Conservation (phyloP, 2,888 invertebrate genomes). For the Anaspis maculata region DNA sequence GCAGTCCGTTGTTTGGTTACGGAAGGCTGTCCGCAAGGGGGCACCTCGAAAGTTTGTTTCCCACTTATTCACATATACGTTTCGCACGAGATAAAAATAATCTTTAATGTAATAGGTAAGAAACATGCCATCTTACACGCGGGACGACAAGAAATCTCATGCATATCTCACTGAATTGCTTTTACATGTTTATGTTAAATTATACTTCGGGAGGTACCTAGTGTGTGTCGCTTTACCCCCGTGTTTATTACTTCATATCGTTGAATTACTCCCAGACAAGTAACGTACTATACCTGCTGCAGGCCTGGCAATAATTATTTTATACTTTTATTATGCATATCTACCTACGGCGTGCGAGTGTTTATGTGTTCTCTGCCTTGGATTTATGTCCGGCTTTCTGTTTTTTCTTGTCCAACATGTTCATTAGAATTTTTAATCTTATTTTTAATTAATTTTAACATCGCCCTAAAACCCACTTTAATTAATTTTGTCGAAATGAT, state of each 20-base stretch:
- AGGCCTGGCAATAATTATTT: not conserved
- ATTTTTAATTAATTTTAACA: no score
- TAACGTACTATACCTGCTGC: not conserved
- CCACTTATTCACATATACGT: conserved; percentile 30
- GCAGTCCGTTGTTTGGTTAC: not conserved
- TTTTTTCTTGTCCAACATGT: no score
- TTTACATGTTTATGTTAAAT: conserved; percentile 10
- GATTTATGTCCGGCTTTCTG: no score
- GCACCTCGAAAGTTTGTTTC: conserved; percentile 28
- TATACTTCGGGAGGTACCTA: conserved; percentile 2
- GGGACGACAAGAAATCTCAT: conserved; percentile 28
- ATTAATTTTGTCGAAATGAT: no score
- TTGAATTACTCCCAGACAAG: not conserved
- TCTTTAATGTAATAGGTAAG: conserved; percentile 36
- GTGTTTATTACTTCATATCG: not conserved
- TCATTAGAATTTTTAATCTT: no score
- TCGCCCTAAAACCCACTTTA: no score
- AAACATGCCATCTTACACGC: conserved; percentile 34
- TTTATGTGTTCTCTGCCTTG: no score
- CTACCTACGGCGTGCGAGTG: not conserved
- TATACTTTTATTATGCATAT: not conserved
- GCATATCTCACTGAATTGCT: conserved; percentile 14
- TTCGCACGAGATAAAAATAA: conserved; percentile 37
- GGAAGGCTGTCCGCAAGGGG: conserved; percentile 6
- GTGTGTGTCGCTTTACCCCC: not conserved